Evolutionary conservation across 2,888 invertebrate species (phyloP), one percentile per base, ranked within the genome.

Genomic region (Aricia artaxerxes): DNA sequence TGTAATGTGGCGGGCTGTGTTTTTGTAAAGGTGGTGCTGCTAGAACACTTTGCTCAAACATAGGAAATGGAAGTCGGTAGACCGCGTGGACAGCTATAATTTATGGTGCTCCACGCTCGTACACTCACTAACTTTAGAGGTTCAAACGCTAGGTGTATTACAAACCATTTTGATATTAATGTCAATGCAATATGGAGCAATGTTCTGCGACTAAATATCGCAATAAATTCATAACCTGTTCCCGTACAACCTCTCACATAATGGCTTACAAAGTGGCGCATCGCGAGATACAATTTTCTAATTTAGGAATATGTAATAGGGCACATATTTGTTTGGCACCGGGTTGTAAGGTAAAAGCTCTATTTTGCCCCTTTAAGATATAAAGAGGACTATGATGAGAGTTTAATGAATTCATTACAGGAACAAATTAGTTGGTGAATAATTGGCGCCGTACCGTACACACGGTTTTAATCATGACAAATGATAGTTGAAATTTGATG

Each of bases 41-140:
- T 80, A 77, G 82, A 83, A 82, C 81, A 83, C 82, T 83, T 83
- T 82, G 82, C 82, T 82, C 81, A 81, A 82, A 82, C 81, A 78
- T 82, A 82, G 83, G 82, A 83, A 83, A 83, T 83, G 82, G 81
- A 83, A 82, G 82, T 82, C 81, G 82, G 83, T 83, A 83, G 82
- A 83, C 82, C 83, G 83, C 83, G 82, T 81, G 83, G 83, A 83
- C 83, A 81, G 83, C 80, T 82, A 80, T 82, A 83, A 83, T 83
- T 83, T 83, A 83, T 83, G 80, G 80, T 73, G 61, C 81, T 78
- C 77, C 78, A 61, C 61, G 78, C 78, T 78, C 78, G 78, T 79
- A 79, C 75, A 79, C 57, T 79, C 60, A 49, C 73, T 75, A 79
- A 79, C 78, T 79, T 79, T 79, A 75, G 78, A 73, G 44, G 78